These are phyloP conservation scores for Patella depressa DNA, from an alignment of 2,888 invertebrate genomes.

Conservation along the genomic window DNA sequence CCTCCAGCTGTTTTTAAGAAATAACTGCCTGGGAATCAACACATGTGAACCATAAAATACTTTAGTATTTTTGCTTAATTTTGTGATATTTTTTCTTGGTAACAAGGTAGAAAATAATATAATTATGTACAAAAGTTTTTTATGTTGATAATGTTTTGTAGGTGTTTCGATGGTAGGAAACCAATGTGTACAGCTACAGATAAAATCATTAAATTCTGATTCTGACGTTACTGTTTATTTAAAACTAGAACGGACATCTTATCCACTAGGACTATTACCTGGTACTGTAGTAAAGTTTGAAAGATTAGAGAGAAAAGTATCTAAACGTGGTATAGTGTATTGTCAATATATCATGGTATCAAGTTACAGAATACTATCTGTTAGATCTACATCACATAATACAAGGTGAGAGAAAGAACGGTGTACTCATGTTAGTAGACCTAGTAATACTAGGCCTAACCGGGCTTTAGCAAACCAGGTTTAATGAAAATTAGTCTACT, in stretches of 20 bases:
- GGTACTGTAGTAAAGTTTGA: conserved; percentile 39
- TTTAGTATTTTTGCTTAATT: too few species aligned
- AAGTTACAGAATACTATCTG: neutral
- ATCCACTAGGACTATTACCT: conserved; percentile 45
- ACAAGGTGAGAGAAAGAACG: too few species aligned
- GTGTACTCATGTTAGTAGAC: too few species aligned
- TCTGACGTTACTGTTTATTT: conserved; percentile 40
- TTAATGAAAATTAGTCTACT: too few species aligned
- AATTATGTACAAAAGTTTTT: too few species aligned
- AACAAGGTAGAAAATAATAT: too few species aligned
- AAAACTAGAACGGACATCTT: conserved; percentile 39
- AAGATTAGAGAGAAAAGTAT: conserved; percentile 44
- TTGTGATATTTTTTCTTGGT: too few species aligned
- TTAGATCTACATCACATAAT: neutral
- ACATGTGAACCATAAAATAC: too few species aligned
- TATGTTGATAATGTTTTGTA: conserved; percentile 10
- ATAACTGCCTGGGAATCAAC: too few species aligned
- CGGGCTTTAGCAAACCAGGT: too few species aligned
- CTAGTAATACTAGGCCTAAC: too few species aligned
- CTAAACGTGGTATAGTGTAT: conserved; percentile 44
- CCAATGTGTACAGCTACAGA: conserved; percentile 29
- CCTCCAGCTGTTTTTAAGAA: too few species aligned
- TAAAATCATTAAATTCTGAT: conserved; percentile 24
- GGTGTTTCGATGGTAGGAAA: conserved; percentile 31
- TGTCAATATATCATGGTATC: conserved; percentile 47